Evolutionary conservation across 1,140 invertebrate genomes (phyloP).

Genomic region (Leptinotarsa undecemlineata): DNA sequence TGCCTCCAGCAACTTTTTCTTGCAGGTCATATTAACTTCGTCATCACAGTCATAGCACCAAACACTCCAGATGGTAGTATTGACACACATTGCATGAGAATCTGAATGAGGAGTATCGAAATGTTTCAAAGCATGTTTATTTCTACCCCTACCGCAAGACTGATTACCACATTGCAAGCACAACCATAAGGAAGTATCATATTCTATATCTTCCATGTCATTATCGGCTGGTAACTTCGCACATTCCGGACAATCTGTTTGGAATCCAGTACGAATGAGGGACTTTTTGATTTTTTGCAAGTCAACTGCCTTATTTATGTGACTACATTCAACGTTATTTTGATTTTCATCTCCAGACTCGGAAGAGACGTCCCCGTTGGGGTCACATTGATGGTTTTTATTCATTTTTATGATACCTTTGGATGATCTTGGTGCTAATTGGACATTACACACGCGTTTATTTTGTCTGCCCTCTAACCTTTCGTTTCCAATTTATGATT

Average conservation of each 20-base stretch:
- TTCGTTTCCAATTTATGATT: background rate
- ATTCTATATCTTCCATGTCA: slow-evolving; percentile 51
- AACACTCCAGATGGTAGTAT: slow-evolving; percentile 71
- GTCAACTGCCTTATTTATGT: slow-evolving; percentile 72
- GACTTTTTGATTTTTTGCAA: slow-evolving; percentile 65
- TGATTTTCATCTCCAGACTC: slow-evolving; percentile 66
- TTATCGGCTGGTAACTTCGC: slow-evolving; percentile 55
- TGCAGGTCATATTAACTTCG: slow-evolving; percentile 61
- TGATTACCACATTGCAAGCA: slow-evolving; percentile 75
- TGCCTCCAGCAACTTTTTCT: slow-evolving; percentile 67
- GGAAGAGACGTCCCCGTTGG: slow-evolving; percentile 60
- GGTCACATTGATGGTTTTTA: slow-evolving; percentile 68
- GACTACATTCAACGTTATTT: slow-evolving; percentile 62
- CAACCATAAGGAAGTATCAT: slow-evolving; percentile 67
- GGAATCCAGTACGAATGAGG: slow-evolving; percentile 61
- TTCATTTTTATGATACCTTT: slow-evolving; percentile 58
- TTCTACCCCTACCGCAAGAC: slow-evolving; percentile 72
- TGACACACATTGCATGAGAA: slow-evolving; percentile 72
- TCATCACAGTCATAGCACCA: slow-evolving; percentile 76
- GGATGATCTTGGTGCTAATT: slow-evolving; percentile 10
- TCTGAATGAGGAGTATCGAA: slow-evolving; percentile 75
- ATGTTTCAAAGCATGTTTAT: slow-evolving; percentile 78
- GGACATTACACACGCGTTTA: slow-evolving; percentile 19
- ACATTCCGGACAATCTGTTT: slow-evolving; percentile 67
- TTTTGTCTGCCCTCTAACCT: background rate